A percentile compares a stretch with the other conserved stretches of the same genome.
phyloP scores from a whole-genome alignment of 2,113 vertebrate genomes.

The Mystacornis crossleyi region DNA sequence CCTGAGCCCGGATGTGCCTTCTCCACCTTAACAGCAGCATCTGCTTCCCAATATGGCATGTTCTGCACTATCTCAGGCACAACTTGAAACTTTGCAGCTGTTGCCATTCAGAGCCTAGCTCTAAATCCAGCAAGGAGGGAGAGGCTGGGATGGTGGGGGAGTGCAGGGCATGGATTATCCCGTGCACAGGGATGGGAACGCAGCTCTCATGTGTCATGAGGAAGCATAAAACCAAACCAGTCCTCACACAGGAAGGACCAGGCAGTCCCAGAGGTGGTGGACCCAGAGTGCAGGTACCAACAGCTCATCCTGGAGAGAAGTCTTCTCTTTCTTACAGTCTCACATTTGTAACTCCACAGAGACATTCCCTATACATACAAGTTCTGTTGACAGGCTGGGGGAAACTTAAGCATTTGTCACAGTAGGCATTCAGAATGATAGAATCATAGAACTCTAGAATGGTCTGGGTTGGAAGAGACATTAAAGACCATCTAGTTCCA shows the following conservation, averaged over 20 bases:
- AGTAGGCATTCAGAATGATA: background rate
- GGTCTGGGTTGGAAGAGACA: background rate
- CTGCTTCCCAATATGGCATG: slow-evolving; percentile 57
- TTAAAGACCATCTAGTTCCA: background rate
- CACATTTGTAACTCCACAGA: background rate
- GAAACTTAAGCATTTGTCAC: background rate
- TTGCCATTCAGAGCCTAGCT: background rate
- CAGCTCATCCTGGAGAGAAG: background rate
- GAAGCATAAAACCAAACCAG: background rate
- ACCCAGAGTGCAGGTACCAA: background rate
- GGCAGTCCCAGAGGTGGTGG: background rate
- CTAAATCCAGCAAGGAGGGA: slow-evolving; percentile 34
- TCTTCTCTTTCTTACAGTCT: background rate
- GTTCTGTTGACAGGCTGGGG: background rate
- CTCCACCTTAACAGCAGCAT: slow-evolving; percentile 52
- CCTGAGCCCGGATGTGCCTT: slow-evolving; percentile 21
- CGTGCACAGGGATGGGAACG: background rate
- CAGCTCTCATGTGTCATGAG: background rate
- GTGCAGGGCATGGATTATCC: background rate
- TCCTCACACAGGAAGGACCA: background rate
- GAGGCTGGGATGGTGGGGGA: background rate
- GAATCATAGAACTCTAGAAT: background rate
- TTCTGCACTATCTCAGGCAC: slow-evolving; percentile 50
- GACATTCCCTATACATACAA: background rate
- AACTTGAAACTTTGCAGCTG: slow-evolving; percentile 66